phyloP scores from a whole-genome alignment of 2,888 invertebrate species.

The Phyllotreta cruciferae region DNA sequence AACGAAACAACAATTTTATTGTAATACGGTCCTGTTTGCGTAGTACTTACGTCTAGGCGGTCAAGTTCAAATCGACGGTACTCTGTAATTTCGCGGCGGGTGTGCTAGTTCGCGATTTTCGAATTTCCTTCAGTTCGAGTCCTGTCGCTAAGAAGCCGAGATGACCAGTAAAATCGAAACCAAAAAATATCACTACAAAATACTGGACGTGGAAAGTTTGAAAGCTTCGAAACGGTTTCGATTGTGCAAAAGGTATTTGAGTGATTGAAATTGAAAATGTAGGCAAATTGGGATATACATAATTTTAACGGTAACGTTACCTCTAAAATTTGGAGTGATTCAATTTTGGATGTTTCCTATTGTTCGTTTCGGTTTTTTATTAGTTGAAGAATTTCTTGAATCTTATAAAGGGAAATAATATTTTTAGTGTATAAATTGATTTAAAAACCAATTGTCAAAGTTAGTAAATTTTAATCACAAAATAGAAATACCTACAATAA shows the following conservation, averaged over 20 bases:
- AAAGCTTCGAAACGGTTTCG: background rate
- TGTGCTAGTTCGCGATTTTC: background rate
- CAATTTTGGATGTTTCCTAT: too few relatives aligned
- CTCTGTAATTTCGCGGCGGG: constrained; percentile 2
- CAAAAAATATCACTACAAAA: constrained; percentile 5
- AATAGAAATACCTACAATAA: too few relatives aligned
- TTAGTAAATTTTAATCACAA: too few relatives aligned
- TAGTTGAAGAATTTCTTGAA: too few relatives aligned
- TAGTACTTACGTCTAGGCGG: constrained; percentile 1
- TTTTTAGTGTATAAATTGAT: too few relatives aligned
- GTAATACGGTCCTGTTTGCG: constrained; percentile 8
- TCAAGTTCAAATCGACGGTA: constrained; percentile 4
- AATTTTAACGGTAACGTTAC: too few relatives aligned
- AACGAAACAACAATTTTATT: background rate
- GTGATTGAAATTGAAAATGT: background rate
- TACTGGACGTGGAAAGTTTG: constrained; percentile 4
- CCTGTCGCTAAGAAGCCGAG: background rate
- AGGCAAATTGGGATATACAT: too few relatives aligned
- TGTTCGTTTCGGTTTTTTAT: too few relatives aligned
- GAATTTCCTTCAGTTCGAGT: constrained; percentile 1
- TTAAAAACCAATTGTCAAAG: too few relatives aligned
- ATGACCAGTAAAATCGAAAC: constrained; percentile 1
- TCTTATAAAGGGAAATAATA: too few relatives aligned
- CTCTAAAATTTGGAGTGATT: too few relatives aligned
- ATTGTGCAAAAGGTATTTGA: constrained; percentile 9